Evolutionary conservation across 35 echinoderm and acorn worm species (phyloP), one percentile per base, ranked within the genome.

Genomic region (Heliocidaris tuberculata): DNA sequence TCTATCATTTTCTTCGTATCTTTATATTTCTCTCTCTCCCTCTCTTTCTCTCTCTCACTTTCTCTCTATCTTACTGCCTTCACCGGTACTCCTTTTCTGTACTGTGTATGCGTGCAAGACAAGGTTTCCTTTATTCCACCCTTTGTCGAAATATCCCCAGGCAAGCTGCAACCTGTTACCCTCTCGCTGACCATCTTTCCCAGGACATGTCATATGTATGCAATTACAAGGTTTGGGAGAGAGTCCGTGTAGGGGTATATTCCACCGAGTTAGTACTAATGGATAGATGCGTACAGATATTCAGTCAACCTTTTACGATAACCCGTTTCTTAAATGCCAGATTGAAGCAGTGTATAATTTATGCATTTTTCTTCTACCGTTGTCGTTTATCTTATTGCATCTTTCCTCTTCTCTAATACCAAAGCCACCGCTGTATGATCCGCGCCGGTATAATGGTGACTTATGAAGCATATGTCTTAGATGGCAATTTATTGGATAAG

Each of bases 331-430:
- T 78, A 78, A 78, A 78, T 78, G 65, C 65, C 65, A 78, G 65
- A 78, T 78, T 78, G 65, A 78, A 78, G 27, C 65, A 78, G 65
- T n/a, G 65, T 78, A 78, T 78, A 78, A 78, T 78, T n/a, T 78
- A 78, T 78, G 65, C 65, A 78, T 78, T 78, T 78, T n/a, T 78
- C 27, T 21, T 78, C 65, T 27, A 19, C 7, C 21, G 21, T 27
- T 78, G 65, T 78, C 65, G 65, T n/a, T 78, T 78, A n/a, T 78
- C 65, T 71, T 78, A 78, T 78, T 78, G 65, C 65, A 27, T 78
- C 35, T 78, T 78, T 78, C 21, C 27, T 78, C 65, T 78, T n/a
- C 17, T 21, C 19, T 24, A 7, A 4, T 78, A 78, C 19, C 65
- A 78, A 1, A 24, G 65, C 65, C 65, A 6, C 1, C 27, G 65